Percentiles rank a stretch among this genome's conserved stretches.
These are phyloP conservation scores for Ganaspis brasiliensis DNA, from an alignment of 2,888 invertebrate genomes.

Conservation along the genomic window DNA sequence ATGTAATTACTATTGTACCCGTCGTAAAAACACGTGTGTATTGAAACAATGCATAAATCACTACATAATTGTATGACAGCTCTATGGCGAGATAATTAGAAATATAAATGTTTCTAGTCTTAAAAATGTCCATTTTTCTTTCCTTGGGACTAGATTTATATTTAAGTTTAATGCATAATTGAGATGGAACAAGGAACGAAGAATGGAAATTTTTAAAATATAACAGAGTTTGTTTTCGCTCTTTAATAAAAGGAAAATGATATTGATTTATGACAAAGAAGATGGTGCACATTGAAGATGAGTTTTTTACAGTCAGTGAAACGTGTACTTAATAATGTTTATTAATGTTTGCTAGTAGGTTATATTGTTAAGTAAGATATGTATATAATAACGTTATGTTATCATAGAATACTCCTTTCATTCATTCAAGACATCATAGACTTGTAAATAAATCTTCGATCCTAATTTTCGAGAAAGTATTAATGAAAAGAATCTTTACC, in stretches of 20 bases:
- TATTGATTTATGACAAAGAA: neutral
- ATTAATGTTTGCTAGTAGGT: constrained; percentile 33
- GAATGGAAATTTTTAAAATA: constrained; percentile 1
- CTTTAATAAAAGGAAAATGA: neutral
- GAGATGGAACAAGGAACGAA: neutral
- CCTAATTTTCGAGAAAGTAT: neutral
- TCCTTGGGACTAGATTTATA: neutral
- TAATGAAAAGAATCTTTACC: too few relatives aligned
- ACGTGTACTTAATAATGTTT: constrained; percentile 36
- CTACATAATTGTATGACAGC: neutral
- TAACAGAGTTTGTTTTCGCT: neutral
- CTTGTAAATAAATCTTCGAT: constrained; percentile 36
- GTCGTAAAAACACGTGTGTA: neutral
- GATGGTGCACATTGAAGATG: constrained; percentile 1
- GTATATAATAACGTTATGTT: constrained; percentile 38
- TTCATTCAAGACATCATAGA: constrained; percentile 9
- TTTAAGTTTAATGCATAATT: neutral
- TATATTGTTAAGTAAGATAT: constrained; percentile 28
- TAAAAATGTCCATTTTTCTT: neutral
- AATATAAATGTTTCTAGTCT: neutral
- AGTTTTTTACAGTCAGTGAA: constrained; percentile 28
- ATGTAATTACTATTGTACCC: constrained; percentile 12
- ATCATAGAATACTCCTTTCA: constrained; percentile 15
- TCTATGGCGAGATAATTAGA: neutral
- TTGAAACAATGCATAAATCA: constrained; percentile 3